Base-by-base conservation (phyloP, 2,888 invertebrate genomes). In the Lomographa bimaculata region DNA sequence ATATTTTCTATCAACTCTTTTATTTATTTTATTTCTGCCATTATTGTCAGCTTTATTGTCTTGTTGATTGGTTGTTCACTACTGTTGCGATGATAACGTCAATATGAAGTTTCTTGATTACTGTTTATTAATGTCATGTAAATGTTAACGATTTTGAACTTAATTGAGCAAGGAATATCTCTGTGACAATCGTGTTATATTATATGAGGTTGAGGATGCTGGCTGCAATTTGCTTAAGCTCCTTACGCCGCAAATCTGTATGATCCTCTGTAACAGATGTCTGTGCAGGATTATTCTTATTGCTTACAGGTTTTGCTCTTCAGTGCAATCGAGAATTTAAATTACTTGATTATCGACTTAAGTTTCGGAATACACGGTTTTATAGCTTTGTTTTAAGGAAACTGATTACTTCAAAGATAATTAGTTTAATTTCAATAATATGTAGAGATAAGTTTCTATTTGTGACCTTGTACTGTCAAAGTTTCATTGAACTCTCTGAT, bases 181-280 rank as follows among this genome's bases (percentile, higher is more conserved):
- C n/a, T 24, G 19, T 10, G 21, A 21, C 20, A 17, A 24, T 28
- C 29, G 7, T 11, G 26, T 14, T 18, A 7, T 28, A 33, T 40
- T 29, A 40, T 24, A 25, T 17, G 7, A 29, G 24, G 4, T 19
- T 33, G 21, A 30, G 28, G 28, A 17, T 6, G 21, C 19, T 23
- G 34, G 7, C 4, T 9, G 42, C 36, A 36, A 43, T 43, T 37
- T 32, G 17, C 11, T 27, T 42, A 43, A 43, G 42, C 36, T 36
- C 18, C 32, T 43, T 43, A 36, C 8, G 24, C 14, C 11, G 23
- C 14, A 32, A 32, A 36, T 26, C 36, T 32, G 23, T 20, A 41
- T 49, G 38, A 46, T 42, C 38, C 38, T 46, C 20, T 8, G 32
- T 46, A 23, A 47, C 50, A 47, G 38, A 41, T 46, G 43, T 42